Percentiles rank a stretch among this genome's conserved stretches.
Evolutionary conservation across 1,140 invertebrate species (phyloP).

Genomic region (Drosophila carrolli): DNA sequence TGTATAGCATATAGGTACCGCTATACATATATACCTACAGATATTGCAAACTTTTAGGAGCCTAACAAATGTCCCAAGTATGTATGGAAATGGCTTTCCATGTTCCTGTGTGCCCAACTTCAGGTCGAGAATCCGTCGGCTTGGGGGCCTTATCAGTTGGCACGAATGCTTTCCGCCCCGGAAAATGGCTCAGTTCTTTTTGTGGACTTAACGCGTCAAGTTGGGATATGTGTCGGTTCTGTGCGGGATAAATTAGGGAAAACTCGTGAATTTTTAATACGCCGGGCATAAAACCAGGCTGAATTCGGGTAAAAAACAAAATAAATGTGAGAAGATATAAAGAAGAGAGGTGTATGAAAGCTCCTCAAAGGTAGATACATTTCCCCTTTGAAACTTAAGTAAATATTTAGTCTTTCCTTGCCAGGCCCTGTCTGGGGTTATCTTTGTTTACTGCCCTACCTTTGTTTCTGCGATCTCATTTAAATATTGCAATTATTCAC

Average conservation of each 20-base stretch:
- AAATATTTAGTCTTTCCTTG: conserved; percentile 17
- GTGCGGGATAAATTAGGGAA: conserved; percentile 10
- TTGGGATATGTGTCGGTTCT: conserved; percentile 30
- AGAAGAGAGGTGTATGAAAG: neutral
- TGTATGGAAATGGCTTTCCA: conserved; percentile 46
- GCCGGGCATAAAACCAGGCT: conserved; percentile 21
- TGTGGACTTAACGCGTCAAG: conserved; percentile 49
- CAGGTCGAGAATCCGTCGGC: conserved; percentile 14
- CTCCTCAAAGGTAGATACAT: conserved; percentile 4
- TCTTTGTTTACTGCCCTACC: neutral
- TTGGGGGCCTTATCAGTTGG: conserved; percentile 56
- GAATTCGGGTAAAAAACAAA: conserved; percentile 7
- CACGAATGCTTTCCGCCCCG: conserved; percentile 23
- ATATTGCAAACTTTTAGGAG: conserved; percentile 19
- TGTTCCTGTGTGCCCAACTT: conserved; percentile 22
- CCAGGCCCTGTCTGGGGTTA: conserved; percentile 21
- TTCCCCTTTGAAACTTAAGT: neutral
- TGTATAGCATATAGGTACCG: conserved; percentile 5
- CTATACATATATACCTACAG: conserved; percentile 7
- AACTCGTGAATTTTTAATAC: conserved; percentile 33
- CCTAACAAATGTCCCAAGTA: conserved; percentile 9
- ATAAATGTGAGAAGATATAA: neutral
- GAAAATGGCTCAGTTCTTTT: conserved; percentile 45
- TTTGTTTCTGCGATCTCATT: conserved; percentile 21
- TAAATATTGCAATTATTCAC: conserved; percentile 39